Evolutionary conservation across 1,140 invertebrate species (phyloP), one percentile per base, ranked within the genome.

Genomic region (Caenorhabditis remanei): DNA sequence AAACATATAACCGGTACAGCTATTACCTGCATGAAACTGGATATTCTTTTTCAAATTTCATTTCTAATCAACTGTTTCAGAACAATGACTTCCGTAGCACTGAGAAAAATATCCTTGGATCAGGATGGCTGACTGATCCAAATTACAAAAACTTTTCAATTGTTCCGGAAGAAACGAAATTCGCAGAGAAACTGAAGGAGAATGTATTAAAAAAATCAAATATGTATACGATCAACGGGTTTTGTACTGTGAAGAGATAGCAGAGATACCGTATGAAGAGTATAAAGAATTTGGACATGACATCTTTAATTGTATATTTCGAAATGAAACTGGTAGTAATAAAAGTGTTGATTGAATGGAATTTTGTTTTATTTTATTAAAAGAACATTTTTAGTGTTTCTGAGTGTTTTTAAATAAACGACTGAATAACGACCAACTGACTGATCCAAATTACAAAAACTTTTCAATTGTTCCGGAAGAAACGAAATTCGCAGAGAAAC

Each of bases 241-340:
- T 21, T 21, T 63, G 61, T 13, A 63, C 32, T 63, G 61, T 63
- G 61, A 63, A 13, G 61, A 63, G 61, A 63, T 63, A 9, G 61
- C 61, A 63, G 61, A 63, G 3, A 14, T 40, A 32, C 61, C 61
- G 21, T 63, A 63, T 63, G 8, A 63, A 24, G 61, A 63, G 14
- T 63, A 63, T 24, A 63, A 63, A 32, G 61, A 63, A 63, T 63
- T 63, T 14, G 61, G 61, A 63, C 61, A 63, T 63, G 21, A 63
- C 61, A 63, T 63, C 32, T 63, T 63, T 63, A 63, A 63, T 63
- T 63, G 61, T 63, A 40, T 0, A 40, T 63, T 24, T 24, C 19
- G 24, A 32, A 63, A 63, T 63, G 61, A 40, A 40, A 63, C 56
- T 58, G 7, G 61, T 63, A 13, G 16, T 53, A 53, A 11, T 32